Evolutionary conservation across 2,888 invertebrate genomes (phyloP), one percentile per base, ranked within the genome.

Genomic region (Parascotia fuliginaria): DNA sequence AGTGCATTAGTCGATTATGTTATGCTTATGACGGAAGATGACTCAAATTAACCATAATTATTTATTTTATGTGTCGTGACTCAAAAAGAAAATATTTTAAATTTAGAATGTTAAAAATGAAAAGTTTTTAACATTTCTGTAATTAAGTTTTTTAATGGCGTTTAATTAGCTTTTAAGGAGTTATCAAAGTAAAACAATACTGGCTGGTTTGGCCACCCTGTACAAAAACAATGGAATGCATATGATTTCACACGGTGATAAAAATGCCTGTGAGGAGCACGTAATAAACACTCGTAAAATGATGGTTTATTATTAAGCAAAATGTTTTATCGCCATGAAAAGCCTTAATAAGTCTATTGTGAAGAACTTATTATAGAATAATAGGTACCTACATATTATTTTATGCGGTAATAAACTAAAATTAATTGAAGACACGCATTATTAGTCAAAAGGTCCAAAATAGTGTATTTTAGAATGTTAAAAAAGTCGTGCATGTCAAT

Each of bases 221-320:
- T 50, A 50, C 37, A 68, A 69, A 68, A 70, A 75, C 77, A 69
- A 73, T 72, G 60, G 60, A 49, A 41, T 50, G 60, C 55, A 11
- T 55, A 42, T 60, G 77, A 79, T 80, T 75, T 80, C 75, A 56
- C 80, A 79, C 64, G 58, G 28, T 48, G 80, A 77, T 80, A 77
- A 68, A 68, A 73, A 64, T 62, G 53, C 65, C 63, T 69, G 70
- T 63, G 69, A 72, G 65, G 64, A 60, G 52, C 61, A 56, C 24
- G 46, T 62, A 62, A 66, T 69, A 60, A 65, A 60, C 63, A 44
- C 50, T 51, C 4, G 39, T 55, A 36, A 50, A 60, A 68, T 58
- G 51, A 55, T 29, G 54, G 49, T 62, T 57, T 57, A 65, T 58
- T n/a, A n/a, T 58, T 42, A 48, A 47, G 44, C 28, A 33, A 50